A percentile compares a stretch with the other conserved stretches of the same genome.
These are phyloP conservation scores for Crossaster papposus DNA, from an alignment of 53 echinoderm and acorn worm species.

Conservation along the genomic window DNA sequence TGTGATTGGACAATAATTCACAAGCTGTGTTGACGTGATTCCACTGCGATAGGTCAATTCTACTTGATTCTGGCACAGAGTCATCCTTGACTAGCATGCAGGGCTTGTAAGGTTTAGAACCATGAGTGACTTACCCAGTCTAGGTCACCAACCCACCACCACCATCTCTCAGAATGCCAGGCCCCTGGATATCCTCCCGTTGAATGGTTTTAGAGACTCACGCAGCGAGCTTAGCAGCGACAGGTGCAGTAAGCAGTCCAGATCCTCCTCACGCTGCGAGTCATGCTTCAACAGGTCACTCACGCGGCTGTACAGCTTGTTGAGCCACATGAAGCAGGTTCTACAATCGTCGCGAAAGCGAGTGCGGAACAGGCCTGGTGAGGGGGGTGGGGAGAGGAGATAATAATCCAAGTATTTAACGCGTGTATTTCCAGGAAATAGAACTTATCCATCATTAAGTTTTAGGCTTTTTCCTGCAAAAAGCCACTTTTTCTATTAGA, in stretches of 20 bases:
- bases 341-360: conserved; percentile 90
- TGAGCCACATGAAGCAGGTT: conserved; percentile 89
- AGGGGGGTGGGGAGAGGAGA: neutral
- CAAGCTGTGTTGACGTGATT: too few relatives aligned
- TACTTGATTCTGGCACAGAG: too few relatives aligned
- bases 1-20: too few relatives aligned
- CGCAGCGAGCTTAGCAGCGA: conserved; percentile 83
- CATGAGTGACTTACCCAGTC: neutral
- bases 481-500: too few relatives aligned
- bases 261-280: conserved; percentile 68
- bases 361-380: conserved; percentile 85
- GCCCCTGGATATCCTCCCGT: conserved; percentile 58
- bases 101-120: neutral
- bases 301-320: conserved; percentile 86
- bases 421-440: too few relatives aligned
- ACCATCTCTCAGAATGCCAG: neutral
- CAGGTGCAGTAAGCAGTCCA: conserved; percentile 85
- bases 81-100: too few relatives aligned
- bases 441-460: neutral
- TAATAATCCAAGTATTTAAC: neutral
- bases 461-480: too few relatives aligned
- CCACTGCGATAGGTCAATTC: too few relatives aligned
- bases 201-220: conserved; percentile 84
- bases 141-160: neutral
- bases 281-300: conserved; percentile 79